Base-by-base conservation (phyloP, 1,140 invertebrate genomes). In the Colletes latitarsis region DNA sequence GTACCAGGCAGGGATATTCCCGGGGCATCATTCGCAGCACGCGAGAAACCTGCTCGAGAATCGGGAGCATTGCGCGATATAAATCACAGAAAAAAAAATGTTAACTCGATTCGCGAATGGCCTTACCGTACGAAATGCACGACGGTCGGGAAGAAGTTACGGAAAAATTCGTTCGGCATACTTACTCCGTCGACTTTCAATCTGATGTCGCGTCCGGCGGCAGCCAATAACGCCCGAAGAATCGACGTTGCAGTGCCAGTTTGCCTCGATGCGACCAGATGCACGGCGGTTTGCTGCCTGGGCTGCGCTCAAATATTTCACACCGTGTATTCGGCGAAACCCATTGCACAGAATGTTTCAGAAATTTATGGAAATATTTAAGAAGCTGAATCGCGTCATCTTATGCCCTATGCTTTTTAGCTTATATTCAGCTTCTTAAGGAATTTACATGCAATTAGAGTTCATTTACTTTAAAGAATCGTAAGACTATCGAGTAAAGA, bases 181-280 rank as follows among this genome's bases (percentile, higher is more conserved):
- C 96, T 96, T 94, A 99, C 98, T 90, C 96, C 97, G 94, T 99
- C 98, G 60, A 95, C 94, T 89, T 96, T 95, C 46, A 98, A 91
- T 74, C 98, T 94, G 81, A 97, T 98, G 84, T 99, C 98, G 91
- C 97, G 98, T 21, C 97, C 97, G 30, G 97, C 96, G 5, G 97
- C 96, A 64, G 96, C 95, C 14, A 99, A 94, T 9, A 99, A 93
- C 6, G 97, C 95, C 90, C 98, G 94, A 6, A 99, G 94, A 86
- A 98, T 97, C 72, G 96, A 96, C n/a, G 98, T 97, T 0, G 97
- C 97, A 41, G 97, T 98, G 39, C 97, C 98, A 1, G 97, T 98
- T 91, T 98, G 96, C 89, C 98, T 95, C 63, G 96, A 97, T 68
- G 98, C 97, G 49, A 98, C 97, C 91, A 99, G 93, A 93, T 99